phyloP scores from a whole-genome alignment of 2,797 vertebrate genomes.

The Saxicola maurus region DNA sequence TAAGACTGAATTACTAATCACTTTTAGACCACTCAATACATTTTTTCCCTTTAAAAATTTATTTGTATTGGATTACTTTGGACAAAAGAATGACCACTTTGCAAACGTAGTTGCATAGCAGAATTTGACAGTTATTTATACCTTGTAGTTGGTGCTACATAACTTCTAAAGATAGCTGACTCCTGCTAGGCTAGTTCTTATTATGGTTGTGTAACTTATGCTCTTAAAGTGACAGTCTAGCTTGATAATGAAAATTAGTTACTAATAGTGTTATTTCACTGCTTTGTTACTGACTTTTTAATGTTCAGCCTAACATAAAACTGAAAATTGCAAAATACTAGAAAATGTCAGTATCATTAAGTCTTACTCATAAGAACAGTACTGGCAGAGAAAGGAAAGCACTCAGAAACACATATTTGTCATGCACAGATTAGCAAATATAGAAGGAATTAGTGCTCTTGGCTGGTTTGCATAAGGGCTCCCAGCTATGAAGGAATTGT shows the following conservation, averaged over 20 bases:
- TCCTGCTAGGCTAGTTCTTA: constrained; percentile 5
- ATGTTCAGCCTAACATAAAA: not conserved
- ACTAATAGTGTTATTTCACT: not conserved
- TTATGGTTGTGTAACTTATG: not conserved
- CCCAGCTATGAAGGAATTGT: not conserved
- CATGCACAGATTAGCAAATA: constrained; percentile 35
- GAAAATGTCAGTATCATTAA: not conserved
- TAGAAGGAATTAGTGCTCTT: constrained; percentile 27
- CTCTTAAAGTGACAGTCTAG: not conserved
- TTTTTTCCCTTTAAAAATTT: not conserved
- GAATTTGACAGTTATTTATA: constrained; percentile 26
- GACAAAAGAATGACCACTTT: not conserved
- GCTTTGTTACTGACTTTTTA: not conserved
- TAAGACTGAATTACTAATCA: not conserved
- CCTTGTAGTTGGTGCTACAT: not conserved
- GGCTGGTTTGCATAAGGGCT: constrained; percentile 24
- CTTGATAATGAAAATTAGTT: not conserved
- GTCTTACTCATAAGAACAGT: not conserved
- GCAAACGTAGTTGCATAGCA: not conserved
- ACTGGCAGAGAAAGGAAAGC: not conserved
- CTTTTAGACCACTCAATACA: not conserved
- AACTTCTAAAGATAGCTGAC: constrained; percentile 33
- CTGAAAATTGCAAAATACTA: not conserved
- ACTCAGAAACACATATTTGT: not conserved
- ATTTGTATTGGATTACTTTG: not conserved